Base-by-base conservation (phyloP, 2,888 invertebrate genomes). In the Schizaphis graminum region DNA sequence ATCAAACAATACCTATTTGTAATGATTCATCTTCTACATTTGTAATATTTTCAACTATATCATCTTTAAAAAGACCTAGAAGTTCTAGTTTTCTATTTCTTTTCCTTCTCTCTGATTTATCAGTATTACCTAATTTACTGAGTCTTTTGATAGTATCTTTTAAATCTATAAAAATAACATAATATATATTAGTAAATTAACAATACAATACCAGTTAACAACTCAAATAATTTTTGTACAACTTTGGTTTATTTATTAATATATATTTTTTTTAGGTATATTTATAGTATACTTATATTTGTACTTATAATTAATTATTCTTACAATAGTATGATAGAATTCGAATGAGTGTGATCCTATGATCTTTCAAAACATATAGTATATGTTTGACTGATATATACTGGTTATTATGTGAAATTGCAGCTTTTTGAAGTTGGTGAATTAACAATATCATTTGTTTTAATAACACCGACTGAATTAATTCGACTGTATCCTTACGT, bases 401-500 rank as follows among this genome's bases (percentile, higher is more conserved):
- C 1, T 21, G 21, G 3, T 44, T 10, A 24, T 85, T 8, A 3
- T n/a, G 21, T 77, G n/a, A 28, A 4, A 24, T 4, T 44, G 91
- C 91, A 11, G 35, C 56, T 85, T n/a, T 28, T 44, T n/a, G 53
- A 13, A 56, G 8, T 44, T 47, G 28, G 11, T 44, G 44, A 85
- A 91, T 44, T n/a, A 91, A 57, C 24, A 91, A 56, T 8, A 85
- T 21, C 85, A 91, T 85, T 44, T 91, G 91, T 57, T 56, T 85
- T 2, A 85, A 10, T 28, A 91, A 21, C 4, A 85, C 56, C 2
- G 56, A 91, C 0, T 85, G n/a, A 21, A 91, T n/a, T 85, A n/a
- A 0, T 2, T 26, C 24, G 0, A 85, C 44, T 10, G 91, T 35
- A 44, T 91, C 91, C 3, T n/a, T 56, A 2, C 56, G 91, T 8